Base-by-base conservation (phyloP, 2,113 vertebrate species). In the Lota lota region DNA sequence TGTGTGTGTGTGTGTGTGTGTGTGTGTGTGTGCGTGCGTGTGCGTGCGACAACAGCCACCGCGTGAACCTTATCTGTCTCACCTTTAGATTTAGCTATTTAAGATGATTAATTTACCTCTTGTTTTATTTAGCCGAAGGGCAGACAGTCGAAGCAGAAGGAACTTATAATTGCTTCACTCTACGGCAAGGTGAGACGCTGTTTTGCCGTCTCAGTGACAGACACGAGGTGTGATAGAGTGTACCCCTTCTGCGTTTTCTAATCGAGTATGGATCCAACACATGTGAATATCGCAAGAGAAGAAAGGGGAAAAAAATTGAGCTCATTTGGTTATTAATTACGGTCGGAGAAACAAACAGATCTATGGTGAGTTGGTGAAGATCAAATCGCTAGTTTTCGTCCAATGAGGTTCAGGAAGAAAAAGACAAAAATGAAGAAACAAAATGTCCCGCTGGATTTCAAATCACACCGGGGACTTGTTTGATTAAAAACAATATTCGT, bases 51-150 rank as follows among this genome's bases (percentile, higher is more conserved):
- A 47, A 47, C 40, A 47, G 40, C 40, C 40, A 47, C 40, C 8
- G 40, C 2, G 1, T 14, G 40, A 8, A 5, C 40, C 10, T 14
- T 11, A 47, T 87, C 79, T 73, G 57, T 65, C 71, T 86, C 81
- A 85, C 87, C 85, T 90, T 88, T 83, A 83, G 66, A 82, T 90
- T 86, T 67, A 75, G 79, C 77, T 79, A 77, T 83, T 88, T 90
- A 85, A 81, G 73, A 84, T 88, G 87, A 90, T 90, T 87, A 86
- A 90, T 90, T 87, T 88, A 78, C 83, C 61, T 82, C 58, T 70
- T 83, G 83, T 85, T 88, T 85, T 1, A 47, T 47, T 77, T 74
- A 70, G 82, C 86, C 65, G 56, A 72, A 83, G 88, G 88, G 85
- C 77, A 83, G 85, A 87, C 85, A 81, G 80, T 61, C 40, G 8